Percentiles rank a stretch among this genome's conserved stretches.
These are phyloP conservation scores for Onychorhynchus coronatus DNA, from an alignment of 2,113 vertebrate species.

Conservation along the genomic window DNA sequence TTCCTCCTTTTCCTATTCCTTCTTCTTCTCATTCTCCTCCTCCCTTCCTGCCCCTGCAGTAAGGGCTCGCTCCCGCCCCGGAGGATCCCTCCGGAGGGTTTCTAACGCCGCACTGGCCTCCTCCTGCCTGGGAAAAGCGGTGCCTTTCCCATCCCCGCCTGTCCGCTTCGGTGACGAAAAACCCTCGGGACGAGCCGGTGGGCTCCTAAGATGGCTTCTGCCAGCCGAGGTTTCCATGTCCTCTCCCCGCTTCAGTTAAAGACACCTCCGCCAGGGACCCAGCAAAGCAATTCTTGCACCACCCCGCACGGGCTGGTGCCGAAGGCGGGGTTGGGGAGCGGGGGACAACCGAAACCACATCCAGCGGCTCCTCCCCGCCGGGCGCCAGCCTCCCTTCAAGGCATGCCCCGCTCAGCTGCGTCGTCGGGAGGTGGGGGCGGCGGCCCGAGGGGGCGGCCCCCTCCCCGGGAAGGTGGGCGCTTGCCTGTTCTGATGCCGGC, in stretches of 20 bases:
- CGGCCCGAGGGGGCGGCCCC: not conserved
- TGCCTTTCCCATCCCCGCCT: not conserved
- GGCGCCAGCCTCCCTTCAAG: not conserved
- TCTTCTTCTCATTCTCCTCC: not conserved
- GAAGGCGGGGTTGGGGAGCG: not conserved
- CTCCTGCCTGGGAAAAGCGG: not conserved
- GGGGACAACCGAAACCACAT: not conserved
- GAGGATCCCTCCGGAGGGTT: not conserved
- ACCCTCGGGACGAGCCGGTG: not conserved
- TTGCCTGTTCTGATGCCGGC: conserved; percentile 1
- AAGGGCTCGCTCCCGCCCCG: not conserved
- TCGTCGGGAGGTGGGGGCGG: not conserved
- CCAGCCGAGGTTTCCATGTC: not conserved
- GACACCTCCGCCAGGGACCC: not conserved
- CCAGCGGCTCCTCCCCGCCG: not conserved
- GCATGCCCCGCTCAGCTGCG: not conserved
- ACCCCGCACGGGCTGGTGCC: not conserved
- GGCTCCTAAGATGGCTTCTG: not conserved
- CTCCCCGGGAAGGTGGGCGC: not conserved
- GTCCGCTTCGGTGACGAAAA: not conserved
- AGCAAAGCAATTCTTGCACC: not conserved
- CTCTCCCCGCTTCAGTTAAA: not conserved
- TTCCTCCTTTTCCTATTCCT: not conserved
- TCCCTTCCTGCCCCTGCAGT: not conserved
- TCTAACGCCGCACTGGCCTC: not conserved